phyloP scores from a whole-genome alignment of 1,140 invertebrate species.

The Atta colombica region DNA sequence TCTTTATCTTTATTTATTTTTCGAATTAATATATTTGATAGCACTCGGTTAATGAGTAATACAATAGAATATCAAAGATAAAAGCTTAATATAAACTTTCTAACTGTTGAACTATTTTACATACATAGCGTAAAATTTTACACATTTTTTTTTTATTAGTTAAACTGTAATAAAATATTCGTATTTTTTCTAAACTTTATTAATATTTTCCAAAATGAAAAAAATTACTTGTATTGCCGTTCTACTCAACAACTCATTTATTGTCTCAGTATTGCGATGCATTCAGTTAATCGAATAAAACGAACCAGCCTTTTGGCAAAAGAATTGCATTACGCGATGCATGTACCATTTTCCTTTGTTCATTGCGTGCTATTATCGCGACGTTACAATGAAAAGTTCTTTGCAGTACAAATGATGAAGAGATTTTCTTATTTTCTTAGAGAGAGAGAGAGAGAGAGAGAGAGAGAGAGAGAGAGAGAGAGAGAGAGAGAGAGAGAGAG shows the following conservation, averaged over 20 bases:
- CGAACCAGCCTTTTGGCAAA: neutral
- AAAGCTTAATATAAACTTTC: neutral
- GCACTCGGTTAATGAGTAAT: neutral
- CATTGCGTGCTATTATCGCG: neutral
- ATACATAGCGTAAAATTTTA: neutral
- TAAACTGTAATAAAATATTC: neutral
- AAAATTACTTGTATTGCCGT: neutral
- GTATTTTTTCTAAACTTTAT: neutral
- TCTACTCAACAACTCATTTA: conserved; percentile 4
- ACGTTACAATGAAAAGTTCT: conserved; percentile 22
- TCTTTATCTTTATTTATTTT: neutral
- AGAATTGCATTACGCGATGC: conserved; percentile 35
- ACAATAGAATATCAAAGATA: neutral
- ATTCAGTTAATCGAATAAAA: conserved; percentile 40
- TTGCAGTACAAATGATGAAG: neutral
- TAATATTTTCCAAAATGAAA: neutral
- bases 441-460: conserved; percentile 8
- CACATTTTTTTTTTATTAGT: neutral
- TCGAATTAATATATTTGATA: neutral
- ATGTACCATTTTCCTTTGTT: conserved; percentile 29
- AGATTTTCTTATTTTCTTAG: conserved; percentile 17
- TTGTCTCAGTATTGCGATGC: conserved; percentile 3
- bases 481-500: neutral
- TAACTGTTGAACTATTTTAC: neutral
- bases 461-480: neutral